Evolutionary conservation across 1,140 invertebrate species (phyloP).

Genomic region (Penaeus japonicus): DNA sequence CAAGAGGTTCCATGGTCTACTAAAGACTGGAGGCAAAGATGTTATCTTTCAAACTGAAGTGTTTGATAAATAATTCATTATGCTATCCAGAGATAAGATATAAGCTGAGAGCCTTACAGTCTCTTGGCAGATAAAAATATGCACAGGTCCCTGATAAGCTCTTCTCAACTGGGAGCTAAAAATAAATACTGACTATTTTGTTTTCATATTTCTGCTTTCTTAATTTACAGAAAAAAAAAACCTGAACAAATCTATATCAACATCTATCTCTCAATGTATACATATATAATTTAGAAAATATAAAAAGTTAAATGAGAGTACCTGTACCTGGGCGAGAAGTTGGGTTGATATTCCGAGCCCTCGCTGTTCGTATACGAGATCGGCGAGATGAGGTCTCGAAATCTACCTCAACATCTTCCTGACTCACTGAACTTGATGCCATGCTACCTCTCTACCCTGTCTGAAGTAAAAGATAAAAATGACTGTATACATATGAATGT

Average conservation of each 20-base stretch:
- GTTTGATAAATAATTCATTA: no score
- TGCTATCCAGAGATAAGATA: no score
- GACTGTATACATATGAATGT: no score
- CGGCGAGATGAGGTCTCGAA: constrained; percentile 69
- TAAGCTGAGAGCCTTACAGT: no score
- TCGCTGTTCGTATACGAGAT: constrained; percentile 69
- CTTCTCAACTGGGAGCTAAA: no score
- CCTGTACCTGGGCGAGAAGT: constrained; percentile 59
- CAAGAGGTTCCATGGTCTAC: constrained; percentile 16
- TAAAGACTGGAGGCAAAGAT: background rate
- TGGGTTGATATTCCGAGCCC: constrained; percentile 68
- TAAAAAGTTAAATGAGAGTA: background rate
- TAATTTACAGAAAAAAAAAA: no score
- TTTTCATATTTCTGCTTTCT: no score
- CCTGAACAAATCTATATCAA: no score
- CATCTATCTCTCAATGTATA: background rate
- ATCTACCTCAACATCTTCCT: constrained; percentile 73
- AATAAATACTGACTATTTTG: no score
- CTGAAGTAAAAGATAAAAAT: no score
- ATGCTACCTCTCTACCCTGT: constrained; percentile 62
- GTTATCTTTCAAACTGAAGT: no score
- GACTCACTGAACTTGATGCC: constrained; percentile 75
- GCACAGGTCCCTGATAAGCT: background rate
- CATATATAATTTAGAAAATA: background rate
- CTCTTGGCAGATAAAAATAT: no score